Evolutionary conservation across 2,797 vertebrate genomes (phyloP).

Genomic region (Coregonus sp.): DNA sequence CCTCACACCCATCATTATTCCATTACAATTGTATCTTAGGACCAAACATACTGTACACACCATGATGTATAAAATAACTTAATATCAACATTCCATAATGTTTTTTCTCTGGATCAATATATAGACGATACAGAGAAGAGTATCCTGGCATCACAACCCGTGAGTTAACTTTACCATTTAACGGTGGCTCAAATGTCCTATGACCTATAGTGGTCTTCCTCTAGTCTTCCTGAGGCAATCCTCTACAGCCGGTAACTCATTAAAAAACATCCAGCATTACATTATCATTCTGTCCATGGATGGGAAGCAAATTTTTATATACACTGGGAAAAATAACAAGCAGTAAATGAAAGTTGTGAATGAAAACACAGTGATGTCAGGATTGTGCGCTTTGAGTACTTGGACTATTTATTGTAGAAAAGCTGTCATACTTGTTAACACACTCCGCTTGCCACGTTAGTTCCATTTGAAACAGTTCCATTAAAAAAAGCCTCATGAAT

Average conservation of each 20-base stretch:
- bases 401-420: slow-evolving; percentile 18
- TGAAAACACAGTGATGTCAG: background rate
- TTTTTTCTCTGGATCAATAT: background rate
- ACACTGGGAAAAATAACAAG: background rate
- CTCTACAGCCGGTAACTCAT: background rate
- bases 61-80: background rate
- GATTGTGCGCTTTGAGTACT: background rate
- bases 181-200: slow-evolving; percentile 13
- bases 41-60: background rate
- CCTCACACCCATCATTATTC: slow-evolving; percentile 19
- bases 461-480: background rate
- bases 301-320: background rate
- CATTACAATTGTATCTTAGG: background rate
- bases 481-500: background rate
- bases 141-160: slow-evolving; percentile 14
- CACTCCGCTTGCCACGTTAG: background rate
- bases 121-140: background rate
- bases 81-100: background rate
- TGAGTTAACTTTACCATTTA: slow-evolving; percentile 38
- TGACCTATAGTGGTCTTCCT: background rate
- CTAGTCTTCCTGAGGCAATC: background rate
- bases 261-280: background rate
- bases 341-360: background rate
- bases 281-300: background rate
- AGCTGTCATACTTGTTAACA: background rate